phyloP scores from a whole-genome alignment of 2,888 invertebrate genomes.

The Carterocephalus palaemon region DNA sequence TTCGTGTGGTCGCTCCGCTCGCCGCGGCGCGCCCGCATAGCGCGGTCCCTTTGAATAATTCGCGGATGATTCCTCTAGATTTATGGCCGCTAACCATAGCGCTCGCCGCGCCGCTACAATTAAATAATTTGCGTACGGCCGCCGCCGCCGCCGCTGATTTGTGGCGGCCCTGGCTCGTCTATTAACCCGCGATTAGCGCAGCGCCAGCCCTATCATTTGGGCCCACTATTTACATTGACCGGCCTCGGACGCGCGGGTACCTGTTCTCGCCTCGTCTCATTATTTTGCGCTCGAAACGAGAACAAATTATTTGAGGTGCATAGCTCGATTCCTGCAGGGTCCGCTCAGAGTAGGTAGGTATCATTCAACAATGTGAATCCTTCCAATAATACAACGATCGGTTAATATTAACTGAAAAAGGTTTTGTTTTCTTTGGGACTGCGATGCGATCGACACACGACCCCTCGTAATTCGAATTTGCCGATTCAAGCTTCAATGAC shows the following conservation, averaged over 20 bases:
- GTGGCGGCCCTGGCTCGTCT: slow-evolving; percentile 46
- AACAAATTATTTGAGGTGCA: too few relatives aligned
- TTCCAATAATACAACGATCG: too few relatives aligned
- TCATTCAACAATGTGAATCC: too few relatives aligned
- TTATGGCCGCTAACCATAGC: slow-evolving; percentile 72
- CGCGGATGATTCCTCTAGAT: slow-evolving; percentile 65
- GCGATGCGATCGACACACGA: too few relatives aligned
- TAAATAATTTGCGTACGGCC: slow-evolving; percentile 72
- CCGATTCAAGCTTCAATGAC: too few relatives aligned
- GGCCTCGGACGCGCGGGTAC: slow-evolving; percentile 7
- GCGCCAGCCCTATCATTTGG: slow-evolving; percentile 30
- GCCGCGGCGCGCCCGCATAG: too few relatives aligned
- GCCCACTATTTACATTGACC: slow-evolving; percentile 33
- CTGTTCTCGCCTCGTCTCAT: not conserved
- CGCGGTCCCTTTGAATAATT: slow-evolving; percentile 74
- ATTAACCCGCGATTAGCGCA: slow-evolving; percentile 29
- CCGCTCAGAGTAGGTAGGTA: too few relatives aligned
- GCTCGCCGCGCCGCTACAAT: slow-evolving; percentile 55
- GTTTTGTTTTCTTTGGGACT: too few relatives aligned
- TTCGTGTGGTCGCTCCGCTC: too few relatives aligned
- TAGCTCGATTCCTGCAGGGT: too few relatives aligned
- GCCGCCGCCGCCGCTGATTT: slow-evolving; percentile 43
- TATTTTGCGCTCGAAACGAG: slow-evolving; percentile 1
- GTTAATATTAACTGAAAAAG: too few relatives aligned
- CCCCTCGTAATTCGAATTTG: too few relatives aligned